Evolutionary conservation across 2,888 invertebrate species (phyloP), one percentile per base, ranked within the genome.

Genomic region (Dynastes grantii): DNA sequence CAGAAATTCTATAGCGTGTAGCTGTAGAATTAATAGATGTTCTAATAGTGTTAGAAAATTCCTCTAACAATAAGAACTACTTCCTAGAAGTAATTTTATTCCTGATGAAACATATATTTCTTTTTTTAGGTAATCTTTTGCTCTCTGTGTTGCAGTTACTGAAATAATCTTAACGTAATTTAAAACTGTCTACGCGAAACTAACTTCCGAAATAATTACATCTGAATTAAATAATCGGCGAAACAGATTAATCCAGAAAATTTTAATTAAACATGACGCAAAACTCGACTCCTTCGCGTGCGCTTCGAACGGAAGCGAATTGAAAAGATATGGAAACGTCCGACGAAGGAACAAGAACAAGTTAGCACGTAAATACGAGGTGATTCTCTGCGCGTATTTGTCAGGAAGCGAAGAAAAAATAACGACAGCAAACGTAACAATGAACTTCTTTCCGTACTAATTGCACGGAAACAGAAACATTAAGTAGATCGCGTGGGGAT

Each of bases 221-320:
- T 75, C 27, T 75, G 45, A 75, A 61, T 63, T 63, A 75, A 61
- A 75, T 75, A 75, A 45, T 75, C 22, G 45, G 45, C 22, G 49
- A 63, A 61, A 29, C 22, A 61, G 63, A 75, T 75, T 75, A 75
- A 75, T 75, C 73, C 16, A 16, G 73, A 75, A 75, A 45, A 75
- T 75, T 75, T 75, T 75, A 75, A 75, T 75, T 75, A 61, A 75
- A 75, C 27, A n/a, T 63, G 45, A 27, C 27, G 45, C 16, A 61
- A 45, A 75, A 27, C 45, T 40, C 11, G 73, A 45, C 16, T 61
- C 40, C 37, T 27, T 27, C 45, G 40, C 4, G 27, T 27, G 32
- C 61, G n/a, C 61, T 61, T 40, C 61, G 45, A 49, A 16, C 32
- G 58, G 58, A 45, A 16, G 53, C n/a, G 40, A 40, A 61, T 75